These are phyloP conservation scores for Simalia tracyae DNA, from an alignment of 2,797 vertebrate genomes.

Conservation along the genomic window DNA sequence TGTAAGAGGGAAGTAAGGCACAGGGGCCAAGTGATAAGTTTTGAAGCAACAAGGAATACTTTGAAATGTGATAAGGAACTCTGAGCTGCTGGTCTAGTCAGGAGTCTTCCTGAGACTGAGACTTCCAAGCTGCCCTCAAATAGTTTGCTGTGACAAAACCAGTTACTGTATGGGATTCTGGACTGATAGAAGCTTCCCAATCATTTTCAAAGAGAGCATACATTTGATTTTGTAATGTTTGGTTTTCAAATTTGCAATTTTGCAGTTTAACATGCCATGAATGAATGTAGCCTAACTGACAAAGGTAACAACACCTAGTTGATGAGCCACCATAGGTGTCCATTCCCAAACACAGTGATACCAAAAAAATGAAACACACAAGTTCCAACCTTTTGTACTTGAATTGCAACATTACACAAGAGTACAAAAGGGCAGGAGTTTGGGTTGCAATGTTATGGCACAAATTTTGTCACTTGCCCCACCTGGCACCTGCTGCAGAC, in stretches of 20 bases:
- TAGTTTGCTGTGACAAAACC: background rate
- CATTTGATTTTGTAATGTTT: background rate
- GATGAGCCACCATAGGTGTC: background rate
- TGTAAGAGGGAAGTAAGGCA: background rate
- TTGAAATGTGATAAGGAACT: background rate
- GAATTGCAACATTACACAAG: background rate
- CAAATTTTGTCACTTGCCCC: background rate
- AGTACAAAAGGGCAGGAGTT: background rate
- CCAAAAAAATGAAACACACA: background rate
- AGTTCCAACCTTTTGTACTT: background rate
- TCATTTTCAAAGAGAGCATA: background rate
- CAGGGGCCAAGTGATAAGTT: background rate
- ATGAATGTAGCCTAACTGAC: background rate
- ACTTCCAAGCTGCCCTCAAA: background rate
- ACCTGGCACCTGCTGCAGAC: background rate
- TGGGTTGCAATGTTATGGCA: background rate
- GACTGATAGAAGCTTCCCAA: background rate
- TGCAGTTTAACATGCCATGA: background rate
- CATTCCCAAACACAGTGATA: background rate
- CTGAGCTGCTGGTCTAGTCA: background rate
- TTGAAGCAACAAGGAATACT: background rate
- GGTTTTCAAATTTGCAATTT: background rate
- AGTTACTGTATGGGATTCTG: background rate
- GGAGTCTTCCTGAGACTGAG: background rate
- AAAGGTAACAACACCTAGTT: background rate